Percentiles rank a stretch among this genome's conserved stretches.
phyloP scores from a whole-genome alignment of 2,113 vertebrate species.

The Brachionichthys hirsutus region DNA sequence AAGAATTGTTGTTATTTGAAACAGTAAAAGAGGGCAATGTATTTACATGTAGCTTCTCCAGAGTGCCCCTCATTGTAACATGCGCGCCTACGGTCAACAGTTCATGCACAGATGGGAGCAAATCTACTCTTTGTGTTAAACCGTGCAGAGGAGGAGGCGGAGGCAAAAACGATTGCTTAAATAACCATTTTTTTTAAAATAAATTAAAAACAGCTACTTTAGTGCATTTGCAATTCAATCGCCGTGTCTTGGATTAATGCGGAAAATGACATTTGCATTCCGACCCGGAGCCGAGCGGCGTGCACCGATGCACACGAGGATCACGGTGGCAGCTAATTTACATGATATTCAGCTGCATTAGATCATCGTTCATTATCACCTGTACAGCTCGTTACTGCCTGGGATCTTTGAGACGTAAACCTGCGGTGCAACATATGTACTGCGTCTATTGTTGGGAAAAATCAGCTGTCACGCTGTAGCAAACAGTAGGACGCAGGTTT shows the following conservation, averaged over 20 bases:
- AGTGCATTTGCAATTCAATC: conserved; percentile 73
- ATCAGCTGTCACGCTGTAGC: conserved; percentile 15
- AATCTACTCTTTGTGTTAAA: conserved; percentile 41
- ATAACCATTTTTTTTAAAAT: conserved; percentile 56
- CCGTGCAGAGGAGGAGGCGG: conserved; percentile 8
- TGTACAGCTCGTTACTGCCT: conserved; percentile 30
- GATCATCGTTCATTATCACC: conserved; percentile 58
- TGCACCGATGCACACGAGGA: conserved; percentile 49
- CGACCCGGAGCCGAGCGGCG: conserved; percentile 36
- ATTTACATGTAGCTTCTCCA: conserved; percentile 2
- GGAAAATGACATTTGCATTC: conserved; percentile 69
- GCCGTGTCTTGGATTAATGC: conserved; percentile 61
- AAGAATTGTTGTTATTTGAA: too few species aligned
- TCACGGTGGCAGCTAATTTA: conserved; percentile 50
- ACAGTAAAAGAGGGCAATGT: too few species aligned
- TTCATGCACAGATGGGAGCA: conserved; percentile 25
- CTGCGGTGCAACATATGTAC: conserved; percentile 18
- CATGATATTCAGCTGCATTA: conserved; percentile 37
- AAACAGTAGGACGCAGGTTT: conserved; percentile 34
- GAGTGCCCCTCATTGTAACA: conserved; percentile 14
- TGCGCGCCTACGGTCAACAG: conserved; percentile 31
- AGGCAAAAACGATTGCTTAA: conserved; percentile 46
- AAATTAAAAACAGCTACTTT: conserved; percentile 70
- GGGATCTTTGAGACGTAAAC: conserved; percentile 14
- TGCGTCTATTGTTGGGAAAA: not conserved